phyloP scores from a whole-genome alignment of 2,113 vertebrate species.

The Chloropsis cyanopogon region DNA sequence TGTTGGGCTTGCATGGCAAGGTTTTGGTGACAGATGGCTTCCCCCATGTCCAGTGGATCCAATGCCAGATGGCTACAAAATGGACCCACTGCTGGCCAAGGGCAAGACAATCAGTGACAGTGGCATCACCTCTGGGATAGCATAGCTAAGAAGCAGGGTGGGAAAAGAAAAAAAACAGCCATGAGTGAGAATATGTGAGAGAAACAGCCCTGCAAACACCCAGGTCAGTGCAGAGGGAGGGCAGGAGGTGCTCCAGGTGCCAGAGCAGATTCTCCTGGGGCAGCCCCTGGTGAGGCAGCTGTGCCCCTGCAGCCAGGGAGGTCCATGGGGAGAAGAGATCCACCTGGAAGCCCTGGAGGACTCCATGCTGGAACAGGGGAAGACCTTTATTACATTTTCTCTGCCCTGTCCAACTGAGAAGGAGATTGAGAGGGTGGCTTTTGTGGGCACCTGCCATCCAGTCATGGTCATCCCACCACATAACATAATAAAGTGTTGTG shows the following conservation, averaged over 20 bases:
- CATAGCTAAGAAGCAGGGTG: fast-evolving
- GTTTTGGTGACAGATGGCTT: background rate
- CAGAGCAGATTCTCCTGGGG: background rate
- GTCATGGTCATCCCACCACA: background rate
- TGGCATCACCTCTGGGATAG: background rate
- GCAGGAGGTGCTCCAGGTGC: background rate
- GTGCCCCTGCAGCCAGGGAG: background rate
- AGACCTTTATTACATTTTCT: background rate
- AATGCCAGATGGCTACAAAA: background rate
- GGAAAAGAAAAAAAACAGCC: background rate
- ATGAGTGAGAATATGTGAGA: background rate
- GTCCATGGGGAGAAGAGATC: background rate
- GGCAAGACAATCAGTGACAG: background rate
- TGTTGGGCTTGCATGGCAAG: background rate
- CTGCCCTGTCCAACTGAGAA: background rate
- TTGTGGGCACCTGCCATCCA: background rate
- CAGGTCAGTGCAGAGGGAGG: background rate
- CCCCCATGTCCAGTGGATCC: background rate
- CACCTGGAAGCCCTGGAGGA: background rate
- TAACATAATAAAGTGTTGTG: background rate
- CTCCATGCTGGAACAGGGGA: background rate
- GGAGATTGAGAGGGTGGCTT: background rate
- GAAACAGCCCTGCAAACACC: background rate
- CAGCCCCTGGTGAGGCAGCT: background rate
- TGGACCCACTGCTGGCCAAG: background rate